phyloP scores from a whole-genome alignment of 2,113 vertebrate genomes.

The Eudyptes chrysolophus region DNA sequence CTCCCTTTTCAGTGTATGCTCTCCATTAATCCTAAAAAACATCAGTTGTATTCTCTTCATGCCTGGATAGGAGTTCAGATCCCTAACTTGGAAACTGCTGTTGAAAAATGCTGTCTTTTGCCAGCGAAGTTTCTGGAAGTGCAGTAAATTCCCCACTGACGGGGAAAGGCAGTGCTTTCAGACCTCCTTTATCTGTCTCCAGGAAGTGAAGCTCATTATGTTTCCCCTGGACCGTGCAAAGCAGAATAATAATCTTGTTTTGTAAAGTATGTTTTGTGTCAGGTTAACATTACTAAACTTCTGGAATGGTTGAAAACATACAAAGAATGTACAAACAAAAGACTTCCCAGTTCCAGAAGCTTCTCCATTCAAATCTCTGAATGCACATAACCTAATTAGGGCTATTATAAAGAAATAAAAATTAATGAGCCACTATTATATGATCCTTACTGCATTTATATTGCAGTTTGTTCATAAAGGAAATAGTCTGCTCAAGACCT shows the following conservation, averaged over 20 bases:
- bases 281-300: not conserved
- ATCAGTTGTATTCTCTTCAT: not conserved
- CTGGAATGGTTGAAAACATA: not conserved
- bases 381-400: not conserved
- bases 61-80: not conserved
- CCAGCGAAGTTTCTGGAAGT: not conserved
- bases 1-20: not conserved
- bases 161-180: not conserved
- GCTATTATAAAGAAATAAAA: not conserved
- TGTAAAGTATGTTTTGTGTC: not conserved
- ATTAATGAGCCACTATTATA: not conserved
- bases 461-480: not conserved
- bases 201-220: slow-evolving; percentile 10
- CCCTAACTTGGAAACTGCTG: not conserved
- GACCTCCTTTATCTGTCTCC: not conserved
- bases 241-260: not conserved
- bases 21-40: not conserved
- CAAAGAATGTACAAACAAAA: not conserved
- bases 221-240: not conserved
- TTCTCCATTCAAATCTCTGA: not conserved
- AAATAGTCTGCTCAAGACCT: not conserved
- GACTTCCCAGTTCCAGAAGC: not conserved
- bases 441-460: not conserved
- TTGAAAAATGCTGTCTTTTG: not conserved
- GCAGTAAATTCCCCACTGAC: not conserved